A percentile compares a stretch with the other conserved stretches of the same genome.
Conservation (phyloP, 2,888 invertebrate species). For the Gerosis bhagava region DNA sequence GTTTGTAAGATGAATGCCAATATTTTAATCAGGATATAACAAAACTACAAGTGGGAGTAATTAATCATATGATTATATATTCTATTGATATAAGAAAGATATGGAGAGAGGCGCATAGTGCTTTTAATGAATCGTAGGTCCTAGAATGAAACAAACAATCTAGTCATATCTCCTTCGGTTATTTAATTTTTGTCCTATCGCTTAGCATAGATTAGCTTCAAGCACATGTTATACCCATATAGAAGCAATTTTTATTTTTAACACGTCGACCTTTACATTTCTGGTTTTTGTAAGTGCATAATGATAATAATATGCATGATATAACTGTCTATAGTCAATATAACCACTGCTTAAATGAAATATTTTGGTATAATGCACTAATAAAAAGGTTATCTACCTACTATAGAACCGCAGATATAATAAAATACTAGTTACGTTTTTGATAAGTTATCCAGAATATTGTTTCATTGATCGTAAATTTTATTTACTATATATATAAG, state of each 20-base stretch:
- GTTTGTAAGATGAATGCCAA: slow-evolving; percentile 78
- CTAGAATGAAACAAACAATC: slow-evolving; percentile 76
- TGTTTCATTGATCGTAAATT: slow-evolving; percentile 45
- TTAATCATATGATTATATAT: slow-evolving; percentile 74
- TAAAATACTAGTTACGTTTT: slow-evolving; percentile 41
- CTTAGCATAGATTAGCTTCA: slow-evolving; percentile 83
- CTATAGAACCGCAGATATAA: slow-evolving; percentile 18
- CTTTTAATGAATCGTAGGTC: slow-evolving; percentile 78
- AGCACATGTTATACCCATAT: slow-evolving; percentile 66
- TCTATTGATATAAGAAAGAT: slow-evolving; percentile 79
- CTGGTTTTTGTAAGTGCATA: too few relatives aligned
- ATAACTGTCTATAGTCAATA: slow-evolving; percentile 18
- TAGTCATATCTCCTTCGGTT: slow-evolving; percentile 80
- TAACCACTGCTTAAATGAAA: slow-evolving; percentile 31
- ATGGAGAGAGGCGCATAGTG: slow-evolving; percentile 81
- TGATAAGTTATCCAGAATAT: slow-evolving; percentile 81
- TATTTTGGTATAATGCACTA: slow-evolving; percentile 31
- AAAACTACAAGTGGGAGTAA: slow-evolving; percentile 75
- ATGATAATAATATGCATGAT: too few relatives aligned
- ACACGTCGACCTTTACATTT: slow-evolving; percentile 16
- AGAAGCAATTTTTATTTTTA: too few relatives aligned
- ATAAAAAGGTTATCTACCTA: slow-evolving; percentile 14
- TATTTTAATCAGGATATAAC: slow-evolving; percentile 76
- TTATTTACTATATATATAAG: slow-evolving; percentile 23
- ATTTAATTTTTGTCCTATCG: slow-evolving; percentile 70